These are phyloP conservation scores for Sinotaia quadrata DNA, from an alignment of 2,888 invertebrate species.

Conservation along the genomic window DNA sequence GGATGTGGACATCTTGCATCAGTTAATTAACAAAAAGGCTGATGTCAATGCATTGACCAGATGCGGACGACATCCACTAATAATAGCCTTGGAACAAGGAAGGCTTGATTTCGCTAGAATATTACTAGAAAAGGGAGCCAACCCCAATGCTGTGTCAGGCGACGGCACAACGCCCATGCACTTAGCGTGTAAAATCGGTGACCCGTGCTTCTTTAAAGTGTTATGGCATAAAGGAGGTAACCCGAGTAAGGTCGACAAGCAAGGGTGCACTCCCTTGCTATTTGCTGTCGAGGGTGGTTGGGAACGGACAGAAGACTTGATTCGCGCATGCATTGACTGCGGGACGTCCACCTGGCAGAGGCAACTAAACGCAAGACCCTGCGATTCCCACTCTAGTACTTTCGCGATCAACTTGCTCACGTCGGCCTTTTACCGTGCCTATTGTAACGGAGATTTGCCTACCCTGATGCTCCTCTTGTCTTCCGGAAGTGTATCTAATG, in stretches of 20 bases:
- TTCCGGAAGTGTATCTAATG: not conserved
- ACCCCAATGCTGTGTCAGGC: slow-evolving; percentile 50
- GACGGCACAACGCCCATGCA: slow-evolving; percentile 45
- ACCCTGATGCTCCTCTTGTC: not conserved
- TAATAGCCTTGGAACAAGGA: not conserved
- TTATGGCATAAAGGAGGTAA: slow-evolving; percentile 23
- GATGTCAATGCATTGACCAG: slow-evolving; percentile 31
- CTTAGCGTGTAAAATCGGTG: slow-evolving; percentile 27
- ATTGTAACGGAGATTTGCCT: not conserved
- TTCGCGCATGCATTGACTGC: slow-evolving; percentile 3
- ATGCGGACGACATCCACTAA: slow-evolving; percentile 1
- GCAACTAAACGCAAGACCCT: not conserved
- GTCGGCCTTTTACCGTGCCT: slow-evolving; percentile 10
- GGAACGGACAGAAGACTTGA: not conserved
- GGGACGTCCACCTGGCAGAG: slow-evolving; percentile 6
- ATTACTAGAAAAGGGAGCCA: slow-evolving; percentile 43
- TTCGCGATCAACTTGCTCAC: too few species aligned
- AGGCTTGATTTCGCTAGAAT: slow-evolving; percentile 5
- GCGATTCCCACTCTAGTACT: too few species aligned
- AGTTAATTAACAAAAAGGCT: slow-evolving; percentile 16
- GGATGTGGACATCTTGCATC: slow-evolving; percentile 29
- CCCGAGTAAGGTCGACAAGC: not conserved
- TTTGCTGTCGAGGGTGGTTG: not conserved
- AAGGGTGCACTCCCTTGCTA: slow-evolving; percentile 14
- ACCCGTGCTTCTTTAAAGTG: slow-evolving; percentile 6